phyloP scores from a whole-genome alignment of 2,888 invertebrate genomes.

The Thysanoteuthis rhombus region DNA sequence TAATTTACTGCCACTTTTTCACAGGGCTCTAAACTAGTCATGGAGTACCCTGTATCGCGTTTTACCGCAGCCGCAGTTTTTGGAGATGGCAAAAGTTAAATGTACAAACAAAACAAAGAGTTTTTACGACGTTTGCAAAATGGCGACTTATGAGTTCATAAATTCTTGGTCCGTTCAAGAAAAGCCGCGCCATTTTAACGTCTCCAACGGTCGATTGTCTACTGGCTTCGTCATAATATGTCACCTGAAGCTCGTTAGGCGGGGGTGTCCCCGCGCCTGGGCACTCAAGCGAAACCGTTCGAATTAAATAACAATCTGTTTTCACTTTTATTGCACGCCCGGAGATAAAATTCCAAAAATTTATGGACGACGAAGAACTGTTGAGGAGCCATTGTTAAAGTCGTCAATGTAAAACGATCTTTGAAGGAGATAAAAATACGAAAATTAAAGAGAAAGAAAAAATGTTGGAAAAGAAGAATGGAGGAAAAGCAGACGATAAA shows the following conservation, averaged over 20 bases:
- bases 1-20: conserved; percentile 12
- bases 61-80: background rate
- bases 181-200: background rate
- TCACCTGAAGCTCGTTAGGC: conserved; percentile 29
- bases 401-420: conserved; percentile 22
- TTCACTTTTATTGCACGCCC: conserved; percentile 21
- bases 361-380: conserved; percentile 13
- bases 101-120: background rate
- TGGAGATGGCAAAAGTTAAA: background rate
- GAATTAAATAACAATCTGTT: conserved; percentile 29
- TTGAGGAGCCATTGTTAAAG: conserved; percentile 17
- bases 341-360: conserved; percentile 28
- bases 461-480: background rate
- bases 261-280: background rate
- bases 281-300: conserved; percentile 12
- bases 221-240: conserved; percentile 15
- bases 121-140: conserved; percentile 23
- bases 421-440: background rate
- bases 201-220: conserved; percentile 13
- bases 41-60: background rate
- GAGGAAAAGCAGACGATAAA: background rate
- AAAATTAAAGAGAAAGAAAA: background rate
- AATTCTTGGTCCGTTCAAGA: conserved; percentile 17
- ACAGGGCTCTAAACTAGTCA: background rate
- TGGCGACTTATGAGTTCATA: conserved; percentile 27